phyloP scores from a whole-genome alignment of 2,113 vertebrate species.

The Cyprinodon variegatus region DNA sequence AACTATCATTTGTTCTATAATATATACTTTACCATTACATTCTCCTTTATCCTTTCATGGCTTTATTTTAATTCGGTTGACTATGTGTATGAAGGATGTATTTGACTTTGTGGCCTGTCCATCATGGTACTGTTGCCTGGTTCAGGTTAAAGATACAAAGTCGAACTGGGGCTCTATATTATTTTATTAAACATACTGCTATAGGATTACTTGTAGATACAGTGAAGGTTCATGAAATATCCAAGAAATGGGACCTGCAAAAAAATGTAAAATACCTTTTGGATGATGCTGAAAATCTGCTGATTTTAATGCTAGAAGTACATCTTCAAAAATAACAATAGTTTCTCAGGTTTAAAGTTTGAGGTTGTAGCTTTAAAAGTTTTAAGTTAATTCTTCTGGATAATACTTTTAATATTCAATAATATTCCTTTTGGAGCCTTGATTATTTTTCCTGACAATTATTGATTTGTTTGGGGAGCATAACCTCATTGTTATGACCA shows the following conservation, averaged over 20 bases:
- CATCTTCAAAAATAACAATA: not conserved
- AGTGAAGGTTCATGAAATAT: not conserved
- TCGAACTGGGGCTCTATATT: not conserved
- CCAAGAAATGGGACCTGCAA: not conserved
- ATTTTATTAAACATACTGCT: not conserved
- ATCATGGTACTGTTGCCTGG: not conserved
- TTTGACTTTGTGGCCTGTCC: not conserved
- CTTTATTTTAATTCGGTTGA: conserved; percentile 3
- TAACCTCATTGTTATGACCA: not conserved
- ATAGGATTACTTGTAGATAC: too few species aligned
- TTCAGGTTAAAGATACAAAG: not conserved
- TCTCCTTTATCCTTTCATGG: not conserved
- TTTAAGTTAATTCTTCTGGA: not conserved
- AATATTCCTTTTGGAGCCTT: not conserved
- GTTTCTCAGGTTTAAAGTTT: not conserved
- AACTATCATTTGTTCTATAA: not conserved
- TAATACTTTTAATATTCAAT: not conserved
- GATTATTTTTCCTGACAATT: not conserved
- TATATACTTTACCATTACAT: not conserved
- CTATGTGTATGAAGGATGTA: not conserved
- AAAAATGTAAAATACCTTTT: not conserved
- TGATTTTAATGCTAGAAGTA: too few species aligned
- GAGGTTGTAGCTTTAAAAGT: too few species aligned
- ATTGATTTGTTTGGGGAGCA: not conserved
- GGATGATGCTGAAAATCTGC: not conserved